phyloP scores from a whole-genome alignment of 53 echinoderm and acorn worm genomes.

The Luidia sarsii region DNA sequence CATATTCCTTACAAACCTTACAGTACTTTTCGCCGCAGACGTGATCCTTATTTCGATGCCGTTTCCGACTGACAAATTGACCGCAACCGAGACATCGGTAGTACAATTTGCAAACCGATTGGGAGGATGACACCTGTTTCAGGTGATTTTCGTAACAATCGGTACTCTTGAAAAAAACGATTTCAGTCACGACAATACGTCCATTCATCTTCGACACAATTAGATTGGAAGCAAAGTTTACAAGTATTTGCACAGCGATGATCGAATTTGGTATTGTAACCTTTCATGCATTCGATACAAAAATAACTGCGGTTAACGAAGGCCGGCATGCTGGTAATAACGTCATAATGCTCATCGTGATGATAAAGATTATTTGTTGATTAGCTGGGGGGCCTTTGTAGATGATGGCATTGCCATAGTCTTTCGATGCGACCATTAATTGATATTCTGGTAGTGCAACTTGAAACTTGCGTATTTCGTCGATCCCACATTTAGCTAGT shows the following conservation, averaged over 20 bases:
- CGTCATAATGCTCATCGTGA: conserved; percentile 47
- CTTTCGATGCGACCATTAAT: conserved; percentile 36
- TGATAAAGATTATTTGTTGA: conserved; percentile 26
- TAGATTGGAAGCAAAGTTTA: conserved; percentile 14
- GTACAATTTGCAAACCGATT: conserved; percentile 11
- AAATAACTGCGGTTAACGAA: conserved; percentile 51
- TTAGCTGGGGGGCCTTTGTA: conserved; percentile 11
- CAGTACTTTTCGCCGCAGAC: conserved; percentile 46
- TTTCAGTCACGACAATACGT: conserved; percentile 57
- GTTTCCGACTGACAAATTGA: conserved; percentile 12
- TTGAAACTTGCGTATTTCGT: conserved; percentile 54
- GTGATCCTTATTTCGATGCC: conserved; percentile 2
- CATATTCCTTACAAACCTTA: conserved; percentile 39
- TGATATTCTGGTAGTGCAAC: conserved; percentile 20
- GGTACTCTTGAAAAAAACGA: conserved; percentile 58
- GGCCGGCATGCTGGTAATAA: conserved; percentile 50
- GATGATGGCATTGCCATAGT: conserved; percentile 26
- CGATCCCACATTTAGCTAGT: conserved; percentile 37
- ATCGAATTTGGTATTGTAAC: conserved; percentile 31
- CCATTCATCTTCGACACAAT: conserved; percentile 27
- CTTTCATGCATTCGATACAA: conserved; percentile 50
- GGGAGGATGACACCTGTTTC: background rate
- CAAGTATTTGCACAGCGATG: conserved; percentile 54
- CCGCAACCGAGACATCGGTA: conserved; percentile 23
- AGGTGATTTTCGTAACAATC: conserved; percentile 59